Evolutionary conservation across 37 sponge, comb jelly and placozoan genomes (phyloP).

Genomic region (Amphimedon queenslandica): DNA sequence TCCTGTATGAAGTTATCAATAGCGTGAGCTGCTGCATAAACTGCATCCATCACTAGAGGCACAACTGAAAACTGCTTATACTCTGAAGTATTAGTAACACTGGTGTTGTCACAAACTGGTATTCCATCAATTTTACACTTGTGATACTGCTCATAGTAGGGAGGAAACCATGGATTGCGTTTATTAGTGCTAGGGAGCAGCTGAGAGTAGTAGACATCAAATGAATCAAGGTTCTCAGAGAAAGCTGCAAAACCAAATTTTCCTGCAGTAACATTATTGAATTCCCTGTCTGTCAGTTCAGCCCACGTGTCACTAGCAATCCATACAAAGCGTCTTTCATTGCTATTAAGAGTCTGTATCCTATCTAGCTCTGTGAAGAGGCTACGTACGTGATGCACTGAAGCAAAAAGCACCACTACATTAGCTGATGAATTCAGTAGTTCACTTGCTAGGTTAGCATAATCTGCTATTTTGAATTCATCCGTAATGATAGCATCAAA

Average conservation of each 20-base stretch:
- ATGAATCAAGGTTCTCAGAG: background rate
- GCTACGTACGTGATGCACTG: background rate
- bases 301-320: slow-evolving; percentile 79
- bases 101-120: too few species aligned
- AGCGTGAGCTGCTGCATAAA: slow-evolving; percentile 59
- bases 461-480: background rate
- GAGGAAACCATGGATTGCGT: slow-evolving; percentile 50
- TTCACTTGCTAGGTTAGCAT: background rate
- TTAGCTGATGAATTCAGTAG: slow-evolving; percentile 14
- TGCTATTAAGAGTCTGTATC: too few species aligned
- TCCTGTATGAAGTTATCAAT: slow-evolving; percentile 37
- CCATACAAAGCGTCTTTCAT: slow-evolving; percentile 42
- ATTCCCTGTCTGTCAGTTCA: slow-evolving; percentile 22
- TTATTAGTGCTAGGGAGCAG: slow-evolving; percentile 34
- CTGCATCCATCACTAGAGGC: slow-evolving; percentile 65
- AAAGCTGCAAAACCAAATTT: slow-evolving; percentile 49
- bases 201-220: slow-evolving; percentile 41
- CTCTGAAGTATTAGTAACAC: background rate
- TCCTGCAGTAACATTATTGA: too few species aligned
- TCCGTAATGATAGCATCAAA: slow-evolving; percentile 4
- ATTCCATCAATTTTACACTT: too few species aligned
- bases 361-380: background rate
- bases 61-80: slow-evolving; percentile 37
- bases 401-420: slow-evolving; percentile 32
- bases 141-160: too few species aligned